Evolutionary conservation across 2,888 invertebrate genomes (phyloP).

Genomic region (Punctoribates punctum): DNA sequence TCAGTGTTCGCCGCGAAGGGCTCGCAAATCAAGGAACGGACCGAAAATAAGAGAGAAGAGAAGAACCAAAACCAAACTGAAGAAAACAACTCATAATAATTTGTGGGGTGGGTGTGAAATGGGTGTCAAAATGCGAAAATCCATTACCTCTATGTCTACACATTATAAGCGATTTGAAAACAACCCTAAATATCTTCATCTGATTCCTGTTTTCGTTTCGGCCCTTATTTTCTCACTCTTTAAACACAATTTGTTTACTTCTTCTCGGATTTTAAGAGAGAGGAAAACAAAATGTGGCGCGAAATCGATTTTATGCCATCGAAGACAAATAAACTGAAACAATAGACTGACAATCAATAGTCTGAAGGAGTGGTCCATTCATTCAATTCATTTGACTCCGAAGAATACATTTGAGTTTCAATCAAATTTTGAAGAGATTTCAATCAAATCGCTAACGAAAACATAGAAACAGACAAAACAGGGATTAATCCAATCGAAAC

Average conservation of each 20-base stretch:
- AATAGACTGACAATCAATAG: background rate
- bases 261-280: background rate
- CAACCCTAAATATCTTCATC: conserved; percentile 3
- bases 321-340: background rate
- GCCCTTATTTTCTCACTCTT: conserved; percentile 7
- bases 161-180: conserved; percentile 12
- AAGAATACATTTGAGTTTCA: too few species aligned
- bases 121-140: conserved; percentile 8
- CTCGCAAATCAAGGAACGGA: background rate
- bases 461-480: background rate
- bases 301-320: background rate
- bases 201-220: background rate
- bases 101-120: conserved; percentile 23
- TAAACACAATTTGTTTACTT: conserved; percentile 20
- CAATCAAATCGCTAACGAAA: background rate
- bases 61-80: background rate
- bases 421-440: too few species aligned
- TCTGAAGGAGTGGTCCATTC: background rate
- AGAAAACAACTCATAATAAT: conserved; percentile 7
- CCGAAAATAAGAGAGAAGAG: background rate
- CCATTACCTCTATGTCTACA: conserved; percentile 24
- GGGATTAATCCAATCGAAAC: background rate
- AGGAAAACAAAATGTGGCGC: background rate
- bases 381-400: too few species aligned
- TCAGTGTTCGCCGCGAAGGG: background rate